phyloP scores from a whole-genome alignment of 2,113 vertebrate genomes.

The Perca flavescens region DNA sequence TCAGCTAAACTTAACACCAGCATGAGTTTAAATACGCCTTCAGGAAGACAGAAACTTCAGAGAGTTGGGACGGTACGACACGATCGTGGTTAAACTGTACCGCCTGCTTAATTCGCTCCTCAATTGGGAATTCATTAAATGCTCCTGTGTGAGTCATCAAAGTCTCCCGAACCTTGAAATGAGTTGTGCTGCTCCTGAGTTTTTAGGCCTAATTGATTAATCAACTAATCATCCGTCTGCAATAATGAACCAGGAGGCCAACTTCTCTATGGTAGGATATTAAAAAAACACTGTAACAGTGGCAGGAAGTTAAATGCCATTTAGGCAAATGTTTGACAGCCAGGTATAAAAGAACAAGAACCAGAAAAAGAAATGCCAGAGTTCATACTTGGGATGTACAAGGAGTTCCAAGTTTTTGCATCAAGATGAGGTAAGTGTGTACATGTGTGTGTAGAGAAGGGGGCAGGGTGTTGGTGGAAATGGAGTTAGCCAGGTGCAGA shows the following conservation, averaged over 20 bases:
- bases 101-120: too few species aligned
- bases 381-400: slow-evolving; percentile 38
- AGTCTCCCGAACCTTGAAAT: too few species aligned
- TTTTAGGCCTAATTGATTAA: neutral
- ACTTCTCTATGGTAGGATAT: neutral
- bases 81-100: too few species aligned
- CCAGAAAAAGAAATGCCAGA: neutral
- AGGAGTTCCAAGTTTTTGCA: slow-evolving; percentile 11
- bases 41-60: too few species aligned
- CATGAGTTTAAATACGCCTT: too few species aligned
- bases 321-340: slow-evolving; percentile 7
- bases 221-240: neutral
- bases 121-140: too few species aligned
- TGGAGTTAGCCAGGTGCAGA: slow-evolving; percentile 90
- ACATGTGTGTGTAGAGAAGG: slow-evolving; percentile 46
- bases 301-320: slow-evolving; percentile 1
- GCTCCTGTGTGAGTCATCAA: too few species aligned
- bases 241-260: neutral
- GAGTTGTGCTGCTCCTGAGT: too few species aligned
- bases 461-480: slow-evolving; percentile 74
- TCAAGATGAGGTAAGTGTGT: slow-evolving; percentile 42
- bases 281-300: neutral
- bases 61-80: too few species aligned
- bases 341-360: neutral
- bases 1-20: too few species aligned